Evolutionary conservation across 2,113 vertebrate genomes (phyloP).

Genomic region (Petroica traversi): DNA sequence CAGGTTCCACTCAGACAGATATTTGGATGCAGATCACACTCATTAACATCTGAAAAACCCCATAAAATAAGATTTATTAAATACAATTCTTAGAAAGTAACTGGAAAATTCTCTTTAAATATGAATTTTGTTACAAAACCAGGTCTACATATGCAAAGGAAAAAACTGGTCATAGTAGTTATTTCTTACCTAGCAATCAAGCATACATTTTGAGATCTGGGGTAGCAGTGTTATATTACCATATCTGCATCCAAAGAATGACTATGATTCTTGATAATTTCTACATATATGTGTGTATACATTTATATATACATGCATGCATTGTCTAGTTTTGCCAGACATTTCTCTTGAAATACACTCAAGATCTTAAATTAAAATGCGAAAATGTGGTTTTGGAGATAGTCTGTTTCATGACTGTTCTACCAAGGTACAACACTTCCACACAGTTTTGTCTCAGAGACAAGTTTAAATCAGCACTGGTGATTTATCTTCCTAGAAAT

Average conservation of each 20-base stretch:
- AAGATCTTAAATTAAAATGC: neutral
- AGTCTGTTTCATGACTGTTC: neutral
- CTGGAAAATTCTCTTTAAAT: neutral
- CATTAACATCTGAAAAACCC: constrained; percentile 78
- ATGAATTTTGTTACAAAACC: neutral
- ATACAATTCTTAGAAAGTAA: neutral
- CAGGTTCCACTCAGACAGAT: constrained; percentile 97
- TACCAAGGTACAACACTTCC: neutral
- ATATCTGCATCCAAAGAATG: neutral
- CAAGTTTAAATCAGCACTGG: neutral
- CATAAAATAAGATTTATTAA: neutral
- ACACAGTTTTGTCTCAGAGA: neutral
- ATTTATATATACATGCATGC: neutral
- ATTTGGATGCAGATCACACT: constrained; percentile 91
- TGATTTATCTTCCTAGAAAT: neutral
- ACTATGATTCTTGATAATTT: neutral
- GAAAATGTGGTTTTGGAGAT: neutral
- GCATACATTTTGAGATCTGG: neutral
- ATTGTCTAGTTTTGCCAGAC: neutral
- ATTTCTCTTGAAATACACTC: neutral
- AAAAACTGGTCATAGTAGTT: neutral
- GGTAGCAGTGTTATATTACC: neutral
- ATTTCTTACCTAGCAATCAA: neutral
- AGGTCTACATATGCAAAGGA: neutral
- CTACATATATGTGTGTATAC: neutral